These are phyloP conservation scores for Chionodraco myersi DNA, from an alignment of 2,113 vertebrate genomes.

Conservation along the genomic window DNA sequence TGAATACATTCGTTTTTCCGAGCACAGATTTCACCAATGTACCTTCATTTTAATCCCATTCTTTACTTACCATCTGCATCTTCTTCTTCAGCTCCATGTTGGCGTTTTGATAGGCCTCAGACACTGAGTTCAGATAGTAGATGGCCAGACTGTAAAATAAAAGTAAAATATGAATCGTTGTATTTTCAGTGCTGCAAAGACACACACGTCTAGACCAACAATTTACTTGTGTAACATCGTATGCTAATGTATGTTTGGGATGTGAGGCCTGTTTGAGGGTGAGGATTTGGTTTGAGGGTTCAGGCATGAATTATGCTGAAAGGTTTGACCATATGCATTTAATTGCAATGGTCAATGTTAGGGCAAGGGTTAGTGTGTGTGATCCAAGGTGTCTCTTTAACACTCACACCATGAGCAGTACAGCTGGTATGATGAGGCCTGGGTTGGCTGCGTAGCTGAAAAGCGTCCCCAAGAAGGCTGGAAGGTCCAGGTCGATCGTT, in stretches of 20 bases:
- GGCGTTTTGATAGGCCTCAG: slow-evolving; percentile 90
- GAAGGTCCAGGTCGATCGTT: slow-evolving; percentile 93
- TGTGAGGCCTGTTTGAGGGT: too few relatives aligned
- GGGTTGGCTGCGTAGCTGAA: slow-evolving; percentile 95
- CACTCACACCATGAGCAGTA: slow-evolving; percentile 98
- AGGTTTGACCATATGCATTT: too few relatives aligned
- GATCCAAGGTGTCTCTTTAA: background rate
- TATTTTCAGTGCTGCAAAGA: background rate
- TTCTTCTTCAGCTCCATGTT: slow-evolving; percentile 95
- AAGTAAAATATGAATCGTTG: background rate
- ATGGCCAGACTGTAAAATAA: slow-evolving; percentile 89
- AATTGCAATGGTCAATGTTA: too few relatives aligned
- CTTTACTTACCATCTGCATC: slow-evolving; percentile 90
- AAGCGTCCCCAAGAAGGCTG: slow-evolving; percentile 92
- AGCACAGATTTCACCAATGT: background rate
- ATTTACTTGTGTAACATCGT: background rate
- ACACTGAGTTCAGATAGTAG: slow-evolving; percentile 95
- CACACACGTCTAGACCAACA: background rate
- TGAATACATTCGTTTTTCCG: too few relatives aligned
- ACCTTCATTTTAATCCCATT: slow-evolving; percentile 20
- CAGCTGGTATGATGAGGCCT: slow-evolving; percentile 95
- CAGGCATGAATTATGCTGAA: too few relatives aligned
- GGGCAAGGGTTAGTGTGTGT: background rate
- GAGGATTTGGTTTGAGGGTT: too few relatives aligned
- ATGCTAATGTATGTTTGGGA: too few relatives aligned